Percentiles rank a stretch among this genome's conserved stretches.
Conservation (phyloP, 2,113 vertebrate genomes). For the Cyphomyrus plagiostoma region DNA sequence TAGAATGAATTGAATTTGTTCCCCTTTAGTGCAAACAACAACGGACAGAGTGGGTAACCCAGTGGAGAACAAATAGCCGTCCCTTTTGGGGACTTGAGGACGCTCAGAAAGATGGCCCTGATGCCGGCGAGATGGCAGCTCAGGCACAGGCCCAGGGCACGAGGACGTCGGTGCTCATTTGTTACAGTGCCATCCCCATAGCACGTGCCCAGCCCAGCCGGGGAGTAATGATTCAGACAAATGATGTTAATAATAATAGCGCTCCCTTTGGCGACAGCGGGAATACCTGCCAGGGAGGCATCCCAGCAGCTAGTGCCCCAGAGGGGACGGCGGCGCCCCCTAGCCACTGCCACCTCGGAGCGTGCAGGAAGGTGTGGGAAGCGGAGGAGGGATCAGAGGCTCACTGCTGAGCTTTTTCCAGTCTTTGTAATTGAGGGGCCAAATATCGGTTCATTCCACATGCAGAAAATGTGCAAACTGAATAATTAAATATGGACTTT, state of each 20-base stretch:
- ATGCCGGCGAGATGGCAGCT: constrained; percentile 70
- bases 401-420: background rate
- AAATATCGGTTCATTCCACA: background rate
- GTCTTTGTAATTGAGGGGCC: background rate
- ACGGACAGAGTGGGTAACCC: constrained; percentile 89
- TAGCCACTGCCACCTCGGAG: background rate
- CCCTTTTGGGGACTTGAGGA: constrained; percentile 89
- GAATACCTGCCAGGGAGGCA: constrained; percentile 49
- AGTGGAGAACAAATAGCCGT: constrained; percentile 95
- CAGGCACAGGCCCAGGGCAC: constrained; percentile 85
- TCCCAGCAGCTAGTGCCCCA: background rate
- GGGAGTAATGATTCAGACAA: constrained; percentile 90
- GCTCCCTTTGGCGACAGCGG: constrained; percentile 80
- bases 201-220: constrained; percentile 87
- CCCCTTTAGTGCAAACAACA: constrained; percentile 98
- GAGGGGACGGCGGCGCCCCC: background rate
- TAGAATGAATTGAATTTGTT: constrained; percentile 97
- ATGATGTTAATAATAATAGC: constrained; percentile 96
- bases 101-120: constrained; percentile 74
- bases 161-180: constrained; percentile 85
- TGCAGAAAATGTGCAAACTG: background rate
- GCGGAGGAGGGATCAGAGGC: background rate
- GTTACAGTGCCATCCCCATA: constrained; percentile 89
- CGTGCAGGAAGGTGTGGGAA: background rate
- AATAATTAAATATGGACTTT: background rate